Percentiles rank a stretch among this genome's conserved stretches.
Evolutionary conservation across 2,888 invertebrate genomes (phyloP).

Genomic region (Cataglyphis livida): DNA sequence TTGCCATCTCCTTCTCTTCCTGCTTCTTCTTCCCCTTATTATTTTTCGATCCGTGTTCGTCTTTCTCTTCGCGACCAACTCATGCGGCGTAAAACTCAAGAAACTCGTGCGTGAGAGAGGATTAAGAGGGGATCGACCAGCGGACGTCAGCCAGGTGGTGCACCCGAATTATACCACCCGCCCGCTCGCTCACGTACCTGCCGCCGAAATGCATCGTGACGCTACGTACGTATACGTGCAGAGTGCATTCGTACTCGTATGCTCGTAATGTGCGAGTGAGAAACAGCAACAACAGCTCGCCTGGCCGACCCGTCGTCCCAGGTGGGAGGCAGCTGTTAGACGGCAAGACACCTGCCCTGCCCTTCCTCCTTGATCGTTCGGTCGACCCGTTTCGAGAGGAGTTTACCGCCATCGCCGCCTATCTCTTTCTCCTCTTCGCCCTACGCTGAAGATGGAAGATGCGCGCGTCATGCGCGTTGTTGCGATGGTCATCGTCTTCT

Average conservation of each 20-base stretch:
- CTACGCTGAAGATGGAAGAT: conserved; percentile 25
- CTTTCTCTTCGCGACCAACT: neutral
- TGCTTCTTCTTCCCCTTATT: neutral
- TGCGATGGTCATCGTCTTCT: conserved; percentile 53
- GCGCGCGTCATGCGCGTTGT: neutral
- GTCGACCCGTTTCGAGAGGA: conserved; percentile 70
- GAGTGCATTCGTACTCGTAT: conserved; percentile 20
- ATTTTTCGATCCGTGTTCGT: neutral
- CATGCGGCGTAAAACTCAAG: conserved; percentile 38
- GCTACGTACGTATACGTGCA: conserved; percentile 21
- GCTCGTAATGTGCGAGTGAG: conserved; percentile 58
- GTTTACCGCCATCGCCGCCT: conserved; percentile 52
- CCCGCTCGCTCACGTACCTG: conserved; percentile 24
- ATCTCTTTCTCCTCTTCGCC: conserved; percentile 4
- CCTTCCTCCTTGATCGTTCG: conserved; percentile 67
- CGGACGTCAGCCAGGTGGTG: conserved; percentile 75
- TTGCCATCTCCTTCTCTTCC: neutral
- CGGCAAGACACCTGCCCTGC: conserved; percentile 83
- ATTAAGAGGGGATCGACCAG: conserved; percentile 37
- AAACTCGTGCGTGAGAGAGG: conserved; percentile 54
- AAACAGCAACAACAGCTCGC: conserved; percentile 57
- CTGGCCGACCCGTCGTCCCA: conserved; percentile 75
- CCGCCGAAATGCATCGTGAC: conserved; percentile 45
- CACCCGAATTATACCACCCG: conserved; percentile 63
- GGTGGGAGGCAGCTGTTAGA: conserved; percentile 85